phyloP scores from a whole-genome alignment of 92 coral and sea anemone species.

The Porites rus region DNA sequence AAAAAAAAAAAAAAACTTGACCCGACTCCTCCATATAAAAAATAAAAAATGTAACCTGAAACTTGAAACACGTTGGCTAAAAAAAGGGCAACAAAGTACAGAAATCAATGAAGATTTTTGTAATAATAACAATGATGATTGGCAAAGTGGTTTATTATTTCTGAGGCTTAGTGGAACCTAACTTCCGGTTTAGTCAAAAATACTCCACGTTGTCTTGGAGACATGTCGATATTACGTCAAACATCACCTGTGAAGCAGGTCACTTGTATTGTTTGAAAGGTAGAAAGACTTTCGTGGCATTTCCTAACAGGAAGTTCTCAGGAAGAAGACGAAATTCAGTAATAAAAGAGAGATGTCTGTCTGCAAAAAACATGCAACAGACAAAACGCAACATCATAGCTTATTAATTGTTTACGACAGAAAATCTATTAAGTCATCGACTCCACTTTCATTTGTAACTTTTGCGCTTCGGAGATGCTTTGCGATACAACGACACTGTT shows the following conservation, averaged over 20 bases:
- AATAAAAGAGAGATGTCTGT: conserved; percentile 39
- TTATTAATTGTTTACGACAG: conserved; percentile 23
- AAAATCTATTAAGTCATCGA: conserved; percentile 25
- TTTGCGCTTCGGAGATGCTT: not conserved
- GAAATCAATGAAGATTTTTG: too few relatives aligned
- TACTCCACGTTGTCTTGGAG: conserved; percentile 24
- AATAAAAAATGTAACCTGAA: too few relatives aligned
- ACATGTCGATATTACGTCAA: conserved; percentile 34
- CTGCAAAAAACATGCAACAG: conserved; percentile 40
- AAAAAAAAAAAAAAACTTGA: too few relatives aligned
- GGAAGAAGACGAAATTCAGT: conserved; percentile 48
- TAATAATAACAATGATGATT: too few relatives aligned
- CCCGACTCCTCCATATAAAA: too few relatives aligned
- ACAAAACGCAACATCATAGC: conserved; percentile 32
- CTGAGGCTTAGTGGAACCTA: conserved; percentile 5
- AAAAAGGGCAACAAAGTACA: too few relatives aligned
- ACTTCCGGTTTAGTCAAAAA: conserved; percentile 43
- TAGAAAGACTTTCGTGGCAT: conserved; percentile 57
- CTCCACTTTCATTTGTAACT: not conserved
- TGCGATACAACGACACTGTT: not conserved
- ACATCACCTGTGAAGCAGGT: conserved; percentile 40
- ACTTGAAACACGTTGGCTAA: too few relatives aligned
- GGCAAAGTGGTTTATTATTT: not conserved
- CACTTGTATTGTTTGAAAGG: conserved; percentile 58
- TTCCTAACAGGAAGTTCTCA: conserved; percentile 67